phyloP scores from a whole-genome alignment of 2,113 vertebrate genomes.

The Oxygymnocypris stewartii region DNA sequence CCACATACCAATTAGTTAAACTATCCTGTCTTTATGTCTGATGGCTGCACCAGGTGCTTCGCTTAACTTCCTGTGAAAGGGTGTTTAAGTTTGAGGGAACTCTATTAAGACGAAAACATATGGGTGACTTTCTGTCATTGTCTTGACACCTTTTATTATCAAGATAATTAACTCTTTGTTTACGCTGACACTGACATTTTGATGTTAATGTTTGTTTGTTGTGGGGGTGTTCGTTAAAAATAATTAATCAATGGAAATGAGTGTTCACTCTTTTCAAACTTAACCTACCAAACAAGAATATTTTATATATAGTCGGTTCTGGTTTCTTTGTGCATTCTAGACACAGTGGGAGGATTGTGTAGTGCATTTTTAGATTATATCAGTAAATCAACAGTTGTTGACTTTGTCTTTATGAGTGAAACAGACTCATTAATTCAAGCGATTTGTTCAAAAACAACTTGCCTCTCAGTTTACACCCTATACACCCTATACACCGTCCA shows the following conservation, averaged over 20 bases:
- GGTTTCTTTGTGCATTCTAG: neutral
- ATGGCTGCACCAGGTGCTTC: constrained; percentile 68
- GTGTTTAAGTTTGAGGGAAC: constrained; percentile 62
- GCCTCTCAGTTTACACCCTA: neutral
- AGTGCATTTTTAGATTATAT: neutral
- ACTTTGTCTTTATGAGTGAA: neutral
- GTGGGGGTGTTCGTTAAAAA: constrained; percentile 4
- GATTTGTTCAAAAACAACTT: neutral
- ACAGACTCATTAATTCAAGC: neutral
- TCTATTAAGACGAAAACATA: constrained; percentile 52
- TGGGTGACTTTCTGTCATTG: constrained; percentile 56
- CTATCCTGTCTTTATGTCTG: constrained; percentile 74
- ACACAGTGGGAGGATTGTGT: neutral
- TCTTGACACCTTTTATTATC: constrained; percentile 59
- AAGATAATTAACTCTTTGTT: constrained; percentile 17
- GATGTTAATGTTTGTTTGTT: constrained; percentile 25
- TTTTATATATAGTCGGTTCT: no score
- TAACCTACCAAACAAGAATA: neutral
- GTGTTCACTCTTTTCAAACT: constrained; percentile 6
- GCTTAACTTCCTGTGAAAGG: constrained; percentile 63
- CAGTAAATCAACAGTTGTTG: neutral
- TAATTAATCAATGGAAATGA: constrained; percentile 1
- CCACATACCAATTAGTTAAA: constrained; percentile 84
- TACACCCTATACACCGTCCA: neutral
- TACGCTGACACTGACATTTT: constrained; percentile 18